phyloP scores from a whole-genome alignment of 1,140 invertebrate species.

The Drosophila bifasciata region DNA sequence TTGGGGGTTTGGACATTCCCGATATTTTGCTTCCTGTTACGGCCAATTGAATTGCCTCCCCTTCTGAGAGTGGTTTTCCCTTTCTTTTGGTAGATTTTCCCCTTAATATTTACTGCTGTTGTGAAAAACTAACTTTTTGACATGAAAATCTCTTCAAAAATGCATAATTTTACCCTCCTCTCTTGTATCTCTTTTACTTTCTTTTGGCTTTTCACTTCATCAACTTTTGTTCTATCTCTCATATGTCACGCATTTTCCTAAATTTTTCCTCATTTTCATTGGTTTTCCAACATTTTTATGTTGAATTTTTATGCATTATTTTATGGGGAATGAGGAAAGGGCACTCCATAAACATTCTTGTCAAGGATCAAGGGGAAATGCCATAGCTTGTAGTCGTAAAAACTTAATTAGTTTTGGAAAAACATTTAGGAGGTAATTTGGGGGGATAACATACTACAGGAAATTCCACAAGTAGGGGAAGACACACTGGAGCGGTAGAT shows the following conservation, averaged over 20 bases:
- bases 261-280: slow-evolving; percentile 20
- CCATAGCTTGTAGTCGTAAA: slow-evolving; percentile 42
- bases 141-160: slow-evolving; percentile 22
- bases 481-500: background rate
- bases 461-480: background rate
- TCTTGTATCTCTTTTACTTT: slow-evolving; percentile 1
- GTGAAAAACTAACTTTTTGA: slow-evolving; percentile 42
- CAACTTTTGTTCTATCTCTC: slow-evolving; percentile 23
- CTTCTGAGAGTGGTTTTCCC: background rate
- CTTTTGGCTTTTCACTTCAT: background rate
- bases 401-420: slow-evolving; percentile 62
- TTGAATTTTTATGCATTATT: slow-evolving; percentile 40
- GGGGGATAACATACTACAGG: slow-evolving; percentile 15
- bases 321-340: slow-evolving; percentile 53
- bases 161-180: slow-evolving; percentile 15
- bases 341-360: slow-evolving; percentile 18
- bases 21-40: slow-evolving; percentile 48
- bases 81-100: slow-evolving; percentile 23
- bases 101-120: slow-evolving; percentile 36
- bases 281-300: slow-evolving; percentile 37
- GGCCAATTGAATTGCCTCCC: slow-evolving; percentile 42
- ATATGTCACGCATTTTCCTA: slow-evolving; percentile 27
- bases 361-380: slow-evolving; percentile 45
- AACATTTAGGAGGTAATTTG: slow-evolving; percentile 27
- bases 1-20: no score